A percentile compares a stretch with the other conserved stretches of the same genome.
These are phyloP conservation scores for Falco columbarius DNA, from an alignment of 2,797 vertebrate genomes.

Conservation along the genomic window DNA sequence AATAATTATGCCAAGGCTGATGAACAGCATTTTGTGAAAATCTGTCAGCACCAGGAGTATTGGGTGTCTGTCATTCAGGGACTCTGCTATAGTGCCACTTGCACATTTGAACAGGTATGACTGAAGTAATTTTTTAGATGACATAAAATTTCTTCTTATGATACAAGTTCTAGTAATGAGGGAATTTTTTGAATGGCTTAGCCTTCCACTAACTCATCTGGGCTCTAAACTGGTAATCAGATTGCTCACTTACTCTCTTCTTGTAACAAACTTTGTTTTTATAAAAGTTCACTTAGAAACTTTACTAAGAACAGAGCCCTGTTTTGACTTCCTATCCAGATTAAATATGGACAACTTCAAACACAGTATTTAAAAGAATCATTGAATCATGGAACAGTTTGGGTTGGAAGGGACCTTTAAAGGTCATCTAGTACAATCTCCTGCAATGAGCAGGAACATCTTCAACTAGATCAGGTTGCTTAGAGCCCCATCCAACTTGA, in stretches of 20 bases:
- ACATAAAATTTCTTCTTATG: not conserved
- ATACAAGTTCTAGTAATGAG: not conserved
- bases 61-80: not conserved
- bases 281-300: not conserved
- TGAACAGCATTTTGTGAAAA: constrained; percentile 1
- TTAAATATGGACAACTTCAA: not conserved
- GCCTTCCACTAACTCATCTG: not conserved
- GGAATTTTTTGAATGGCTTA: not conserved
- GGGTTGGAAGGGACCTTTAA: not conserved
- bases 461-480: not conserved
- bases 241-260: not conserved
- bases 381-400: not conserved
- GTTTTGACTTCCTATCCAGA: not conserved
- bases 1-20: not conserved
- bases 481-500: not conserved
- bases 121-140: not conserved
- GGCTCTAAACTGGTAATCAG: not conserved
- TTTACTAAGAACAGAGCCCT: not conserved
- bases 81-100: not conserved
- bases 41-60: not conserved
- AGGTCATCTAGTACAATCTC: not conserved
- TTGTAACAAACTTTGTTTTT: not conserved
- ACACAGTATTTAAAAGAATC: not conserved
- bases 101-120: not conserved
- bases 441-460: not conserved